phyloP scores from a whole-genome alignment of 2,113 vertebrate genomes.

The Neopipo cinnamomea region DNA sequence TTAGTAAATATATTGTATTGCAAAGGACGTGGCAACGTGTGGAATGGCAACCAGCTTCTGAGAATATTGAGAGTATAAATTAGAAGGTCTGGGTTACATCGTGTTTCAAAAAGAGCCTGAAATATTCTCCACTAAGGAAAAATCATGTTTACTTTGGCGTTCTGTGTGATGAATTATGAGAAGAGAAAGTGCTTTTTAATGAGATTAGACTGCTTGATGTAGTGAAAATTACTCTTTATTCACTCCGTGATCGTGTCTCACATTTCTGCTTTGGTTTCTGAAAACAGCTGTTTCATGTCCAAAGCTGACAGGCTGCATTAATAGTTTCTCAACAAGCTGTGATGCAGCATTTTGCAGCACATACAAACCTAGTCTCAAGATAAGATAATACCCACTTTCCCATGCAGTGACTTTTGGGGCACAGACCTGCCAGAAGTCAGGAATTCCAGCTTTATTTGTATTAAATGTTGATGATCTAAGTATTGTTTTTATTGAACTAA shows the following conservation, averaged over 20 bases:
- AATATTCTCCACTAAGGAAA: neutral
- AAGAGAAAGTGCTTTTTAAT: constrained; percentile 34
- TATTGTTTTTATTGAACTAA: neutral
- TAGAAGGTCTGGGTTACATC: neutral
- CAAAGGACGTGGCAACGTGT: neutral
- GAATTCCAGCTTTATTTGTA: neutral
- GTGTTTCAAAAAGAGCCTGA: neutral
- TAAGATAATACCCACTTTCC: neutral
- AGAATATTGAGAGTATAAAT: neutral
- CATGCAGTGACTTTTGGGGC: neutral
- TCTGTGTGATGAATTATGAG: constrained; percentile 12
- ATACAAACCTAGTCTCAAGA: neutral
- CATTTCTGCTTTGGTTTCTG: constrained; percentile 13
- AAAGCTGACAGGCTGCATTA: neutral
- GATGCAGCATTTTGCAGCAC: neutral
- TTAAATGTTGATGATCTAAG: neutral
- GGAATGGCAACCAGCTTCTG: neutral
- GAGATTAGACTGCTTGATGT: constrained; percentile 3
- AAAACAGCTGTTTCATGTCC: neutral
- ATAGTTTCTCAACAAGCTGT: neutral
- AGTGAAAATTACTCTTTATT: constrained; percentile 14
- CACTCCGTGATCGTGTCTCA: neutral
- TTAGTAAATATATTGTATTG: neutral
- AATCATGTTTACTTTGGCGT: neutral
- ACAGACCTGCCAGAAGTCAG: neutral